Conservation (phyloP, 2,888 invertebrate genomes). For the Hemicrepidius hirtus region DNA sequence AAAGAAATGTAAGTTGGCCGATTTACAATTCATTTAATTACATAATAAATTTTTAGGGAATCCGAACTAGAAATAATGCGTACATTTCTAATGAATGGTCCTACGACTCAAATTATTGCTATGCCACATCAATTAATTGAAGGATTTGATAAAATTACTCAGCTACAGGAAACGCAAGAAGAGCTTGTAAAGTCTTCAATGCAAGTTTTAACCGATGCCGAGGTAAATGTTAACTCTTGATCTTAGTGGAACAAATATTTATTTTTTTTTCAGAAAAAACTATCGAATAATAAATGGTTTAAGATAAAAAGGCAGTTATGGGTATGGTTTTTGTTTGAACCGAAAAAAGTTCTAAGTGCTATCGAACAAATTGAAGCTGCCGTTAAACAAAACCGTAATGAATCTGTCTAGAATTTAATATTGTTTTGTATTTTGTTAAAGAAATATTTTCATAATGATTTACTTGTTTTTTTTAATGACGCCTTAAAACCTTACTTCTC, state of each 20-base stretch:
- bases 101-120: slow-evolving; percentile 46
- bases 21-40: too few species aligned
- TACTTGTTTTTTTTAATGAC: too few species aligned
- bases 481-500: too few species aligned
- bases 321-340: slow-evolving; percentile 53
- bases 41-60: slow-evolving; percentile 26
- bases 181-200: slow-evolving; percentile 16
- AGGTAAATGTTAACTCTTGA: slow-evolving; percentile 25
- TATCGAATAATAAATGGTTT: slow-evolving; percentile 60
- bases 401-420: neutral
- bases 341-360: slow-evolving; percentile 44
- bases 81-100: slow-evolving; percentile 44
- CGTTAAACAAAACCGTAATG: slow-evolving; percentile 18
- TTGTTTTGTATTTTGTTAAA: too few species aligned
- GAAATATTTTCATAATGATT: too few species aligned
- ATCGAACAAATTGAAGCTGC: slow-evolving; percentile 47
- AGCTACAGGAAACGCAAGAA: slow-evolving; percentile 12
- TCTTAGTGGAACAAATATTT: neutral
- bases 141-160: slow-evolving; percentile 31
- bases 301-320: slow-evolving; percentile 59
- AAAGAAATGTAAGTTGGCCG: slow-evolving; percentile 43
- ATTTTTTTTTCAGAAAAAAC: slow-evolving; percentile 59
- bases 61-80: slow-evolving; percentile 29
- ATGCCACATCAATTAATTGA: slow-evolving; percentile 36
- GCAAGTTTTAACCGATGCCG: slow-evolving; percentile 21